Percentiles rank a stretch among this genome's conserved stretches.
Conservation (phyloP, 2,888 invertebrate species). For the Periphyllus acericola region DNA sequence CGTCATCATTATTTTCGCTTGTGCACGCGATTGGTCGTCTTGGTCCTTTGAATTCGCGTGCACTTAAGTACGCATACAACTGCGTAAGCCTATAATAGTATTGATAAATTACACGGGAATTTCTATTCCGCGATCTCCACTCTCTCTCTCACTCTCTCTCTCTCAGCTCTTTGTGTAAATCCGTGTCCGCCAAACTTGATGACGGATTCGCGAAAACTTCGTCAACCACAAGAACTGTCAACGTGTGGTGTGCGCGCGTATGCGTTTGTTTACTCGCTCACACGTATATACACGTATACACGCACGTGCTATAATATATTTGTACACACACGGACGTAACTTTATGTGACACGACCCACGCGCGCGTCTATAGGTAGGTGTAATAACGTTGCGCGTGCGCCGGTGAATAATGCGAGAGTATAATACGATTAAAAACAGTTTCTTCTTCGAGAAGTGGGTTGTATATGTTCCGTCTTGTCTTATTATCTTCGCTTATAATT, state of each 20-base stretch:
- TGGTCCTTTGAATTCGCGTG: no score
- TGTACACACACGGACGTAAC: not conserved
- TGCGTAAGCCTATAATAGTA: not conserved
- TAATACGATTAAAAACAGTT: conserved; percentile 23
- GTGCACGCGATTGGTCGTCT: no score
- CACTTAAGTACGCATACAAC: not conserved
- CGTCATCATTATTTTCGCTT: no score
- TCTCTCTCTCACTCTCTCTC: not conserved
- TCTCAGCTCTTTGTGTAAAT: not conserved
- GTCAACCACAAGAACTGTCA: not conserved
- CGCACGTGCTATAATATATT: not conserved
- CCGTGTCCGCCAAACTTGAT: not conserved
- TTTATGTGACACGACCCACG: not conserved
- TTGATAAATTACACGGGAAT: not conserved
- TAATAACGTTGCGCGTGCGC: not conserved
- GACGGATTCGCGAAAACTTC: not conserved
- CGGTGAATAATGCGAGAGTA: not conserved
- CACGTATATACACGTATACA: no score
- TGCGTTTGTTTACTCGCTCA: not conserved
- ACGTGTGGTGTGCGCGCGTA: not conserved
- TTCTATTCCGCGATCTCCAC: not conserved
- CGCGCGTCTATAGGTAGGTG: not conserved
- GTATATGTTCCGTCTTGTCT: not conserved
- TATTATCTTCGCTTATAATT: not conserved
- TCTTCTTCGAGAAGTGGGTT: not conserved